These are phyloP conservation scores for Noctua pronuba DNA, from an alignment of 2,888 invertebrate species.

Conservation along the genomic window DNA sequence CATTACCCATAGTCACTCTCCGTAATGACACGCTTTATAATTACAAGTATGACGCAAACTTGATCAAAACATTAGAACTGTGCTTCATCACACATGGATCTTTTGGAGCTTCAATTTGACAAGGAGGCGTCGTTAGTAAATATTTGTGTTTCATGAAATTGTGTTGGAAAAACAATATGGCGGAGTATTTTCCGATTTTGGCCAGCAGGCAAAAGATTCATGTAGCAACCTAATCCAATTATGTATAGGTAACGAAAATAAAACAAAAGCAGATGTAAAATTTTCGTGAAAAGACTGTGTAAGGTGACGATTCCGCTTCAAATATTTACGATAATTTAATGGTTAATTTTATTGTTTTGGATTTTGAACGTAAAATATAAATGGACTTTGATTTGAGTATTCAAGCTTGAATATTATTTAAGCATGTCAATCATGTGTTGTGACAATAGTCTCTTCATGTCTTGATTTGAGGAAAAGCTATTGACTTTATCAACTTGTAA, in stretches of 20 bases:
- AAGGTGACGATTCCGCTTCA: not conserved
- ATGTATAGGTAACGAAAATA: too few relatives aligned
- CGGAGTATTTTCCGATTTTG: not conserved
- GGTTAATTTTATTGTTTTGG: conserved; percentile 2
- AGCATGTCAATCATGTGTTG: too few relatives aligned
- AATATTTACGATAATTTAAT: not conserved
- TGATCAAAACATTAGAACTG: conserved; percentile 26
- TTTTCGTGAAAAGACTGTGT: not conserved
- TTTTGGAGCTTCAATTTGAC: not conserved
- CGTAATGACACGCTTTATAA: conserved; percentile 37
- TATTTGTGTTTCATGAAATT: not conserved
- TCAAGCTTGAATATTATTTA: not conserved
- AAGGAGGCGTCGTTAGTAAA: not conserved
- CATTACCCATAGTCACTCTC: conserved; percentile 20
- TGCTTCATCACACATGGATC: not conserved
- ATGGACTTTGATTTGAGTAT: not conserved
- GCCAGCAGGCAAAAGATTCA: not conserved
- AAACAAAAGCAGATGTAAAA: not conserved
- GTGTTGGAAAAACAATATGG: not conserved
- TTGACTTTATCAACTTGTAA: not conserved
- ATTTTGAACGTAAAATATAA: conserved; percentile 1
- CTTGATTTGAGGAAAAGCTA: not conserved
- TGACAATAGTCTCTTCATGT: not conserved
- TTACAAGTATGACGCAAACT: conserved; percentile 38
- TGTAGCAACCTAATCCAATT: not conserved